Conservation (phyloP, 1,140 invertebrate species). For the Limonius californicus region DNA sequence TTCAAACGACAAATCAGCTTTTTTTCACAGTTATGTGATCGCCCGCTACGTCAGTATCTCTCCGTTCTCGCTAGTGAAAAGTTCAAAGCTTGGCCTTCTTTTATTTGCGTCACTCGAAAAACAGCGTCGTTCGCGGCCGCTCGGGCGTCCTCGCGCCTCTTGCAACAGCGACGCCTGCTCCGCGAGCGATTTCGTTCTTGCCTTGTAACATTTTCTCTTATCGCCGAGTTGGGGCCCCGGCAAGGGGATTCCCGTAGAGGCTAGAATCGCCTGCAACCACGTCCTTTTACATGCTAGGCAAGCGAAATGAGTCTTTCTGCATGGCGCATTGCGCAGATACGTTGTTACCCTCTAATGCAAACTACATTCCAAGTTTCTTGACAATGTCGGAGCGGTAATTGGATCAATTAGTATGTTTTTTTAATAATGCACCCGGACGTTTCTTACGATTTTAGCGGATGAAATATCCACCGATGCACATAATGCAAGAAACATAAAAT, state of each 20-base stretch:
- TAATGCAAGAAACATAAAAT: too few species aligned
- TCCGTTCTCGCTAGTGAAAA: conserved; percentile 37
- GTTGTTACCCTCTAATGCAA: conserved; percentile 24
- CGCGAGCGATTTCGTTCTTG: conserved; percentile 18
- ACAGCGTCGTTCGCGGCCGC: conserved; percentile 22
- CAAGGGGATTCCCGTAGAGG: conserved; percentile 36
- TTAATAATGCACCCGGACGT: too few species aligned
- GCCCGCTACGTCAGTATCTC: conserved; percentile 33
- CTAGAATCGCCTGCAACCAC: conserved; percentile 29
- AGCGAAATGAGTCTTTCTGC: conserved; percentile 20
- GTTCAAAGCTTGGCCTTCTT: conserved; percentile 44
- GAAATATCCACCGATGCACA: too few species aligned
- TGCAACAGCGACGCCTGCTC: background rate
- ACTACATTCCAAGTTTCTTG: conserved; percentile 39
- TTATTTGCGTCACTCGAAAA: conserved; percentile 25
- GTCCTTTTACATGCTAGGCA: conserved; percentile 15
- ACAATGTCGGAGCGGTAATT: background rate
- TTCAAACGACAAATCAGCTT: conserved; percentile 32
- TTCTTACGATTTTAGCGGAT: too few species aligned
- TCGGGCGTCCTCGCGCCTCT: conserved; percentile 22
- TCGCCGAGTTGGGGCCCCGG: conserved; percentile 40
- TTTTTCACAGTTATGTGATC: conserved; percentile 28
- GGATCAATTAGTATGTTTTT: background rate
- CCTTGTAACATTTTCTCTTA: conserved; percentile 39
- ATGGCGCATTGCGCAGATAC: conserved; percentile 31